Conservation (phyloP, 2,797 vertebrate species). For the Coccyzus lansbergi region DNA sequence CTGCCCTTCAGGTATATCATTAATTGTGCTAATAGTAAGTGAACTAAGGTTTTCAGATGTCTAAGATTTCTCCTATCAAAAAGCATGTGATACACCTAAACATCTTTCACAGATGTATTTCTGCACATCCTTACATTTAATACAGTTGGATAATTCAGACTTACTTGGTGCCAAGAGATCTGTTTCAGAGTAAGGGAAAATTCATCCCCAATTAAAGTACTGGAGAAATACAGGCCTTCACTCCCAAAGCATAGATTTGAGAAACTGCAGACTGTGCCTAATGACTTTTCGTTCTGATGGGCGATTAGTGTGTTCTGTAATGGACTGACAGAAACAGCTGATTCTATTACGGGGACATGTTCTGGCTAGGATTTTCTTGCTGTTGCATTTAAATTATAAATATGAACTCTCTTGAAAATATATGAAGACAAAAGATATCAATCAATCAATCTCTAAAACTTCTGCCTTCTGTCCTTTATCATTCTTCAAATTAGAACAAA, state of each 20-base stretch:
- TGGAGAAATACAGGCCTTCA: slow-evolving; percentile 39
- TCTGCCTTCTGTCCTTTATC: slow-evolving; percentile 13
- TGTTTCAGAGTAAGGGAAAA: slow-evolving; percentile 50
- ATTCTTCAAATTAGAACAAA: slow-evolving; percentile 3
- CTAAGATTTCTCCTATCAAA: not conserved
- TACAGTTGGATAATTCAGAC: slow-evolving; percentile 1
- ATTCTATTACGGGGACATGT: slow-evolving; percentile 65
- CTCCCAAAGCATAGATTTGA: slow-evolving; percentile 55
- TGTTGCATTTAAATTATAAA: slow-evolving; percentile 41
- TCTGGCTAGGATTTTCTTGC: slow-evolving; percentile 52
- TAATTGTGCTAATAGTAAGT: not conserved
- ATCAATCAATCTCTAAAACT: slow-evolving; percentile 5
- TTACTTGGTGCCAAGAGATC: slow-evolving; percentile 44
- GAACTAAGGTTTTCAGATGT: not conserved
- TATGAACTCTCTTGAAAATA: slow-evolving; percentile 12
- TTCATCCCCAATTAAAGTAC: slow-evolving; percentile 26
- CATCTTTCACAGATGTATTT: not conserved
- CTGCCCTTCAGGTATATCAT: not conserved
- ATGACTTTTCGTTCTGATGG: slow-evolving; percentile 64
- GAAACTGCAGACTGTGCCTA: slow-evolving; percentile 66
- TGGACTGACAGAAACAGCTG: slow-evolving; percentile 62
- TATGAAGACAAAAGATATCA: slow-evolving; percentile 13
- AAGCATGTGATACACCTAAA: not conserved
- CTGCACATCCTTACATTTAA: slow-evolving; percentile 11
- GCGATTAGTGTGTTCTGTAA: slow-evolving; percentile 54